Evolutionary conservation across 2,888 invertebrate genomes (phyloP).

Genomic region (Aspidiotus rigidus): DNA sequence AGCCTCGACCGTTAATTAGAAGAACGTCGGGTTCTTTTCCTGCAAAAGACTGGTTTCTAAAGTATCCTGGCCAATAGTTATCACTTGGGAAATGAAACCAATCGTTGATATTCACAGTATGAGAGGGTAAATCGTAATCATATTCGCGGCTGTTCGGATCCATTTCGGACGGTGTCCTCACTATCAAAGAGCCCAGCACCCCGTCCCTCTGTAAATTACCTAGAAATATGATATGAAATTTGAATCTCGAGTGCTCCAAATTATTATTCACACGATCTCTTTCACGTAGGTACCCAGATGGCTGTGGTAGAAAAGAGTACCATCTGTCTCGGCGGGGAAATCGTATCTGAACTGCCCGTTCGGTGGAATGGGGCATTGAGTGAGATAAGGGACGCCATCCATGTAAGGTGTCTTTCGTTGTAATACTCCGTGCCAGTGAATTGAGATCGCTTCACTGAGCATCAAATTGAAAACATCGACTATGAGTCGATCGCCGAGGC

Average conservation of each 20-base stretch:
- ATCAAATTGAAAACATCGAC: slow-evolving; percentile 64
- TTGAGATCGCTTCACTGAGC: slow-evolving; percentile 55
- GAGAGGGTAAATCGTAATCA: slow-evolving; percentile 48
- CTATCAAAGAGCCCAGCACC: slow-evolving; percentile 50
- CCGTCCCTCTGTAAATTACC: slow-evolving; percentile 55
- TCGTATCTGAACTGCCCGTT: slow-evolving; percentile 61
- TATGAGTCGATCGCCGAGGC: slow-evolving; percentile 53
- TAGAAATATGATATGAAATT: slow-evolving; percentile 39
- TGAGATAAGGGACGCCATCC: slow-evolving; percentile 69
- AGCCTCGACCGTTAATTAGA: slow-evolving; percentile 43
- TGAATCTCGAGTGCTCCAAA: no score
- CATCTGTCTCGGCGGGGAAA: slow-evolving; percentile 57
- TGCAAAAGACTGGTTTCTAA: slow-evolving; percentile 41
- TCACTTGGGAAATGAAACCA: slow-evolving; percentile 44
- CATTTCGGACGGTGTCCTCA: slow-evolving; percentile 42
- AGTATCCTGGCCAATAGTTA: slow-evolving; percentile 44
- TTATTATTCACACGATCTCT: no score
- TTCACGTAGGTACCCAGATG: slow-evolving; percentile 50
- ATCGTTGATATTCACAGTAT: slow-evolving; percentile 50
- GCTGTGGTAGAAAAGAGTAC: slow-evolving; percentile 65
- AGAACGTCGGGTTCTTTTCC: slow-evolving; percentile 43
- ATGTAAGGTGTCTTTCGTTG: slow-evolving; percentile 58
- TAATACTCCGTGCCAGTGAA: slow-evolving; percentile 68
- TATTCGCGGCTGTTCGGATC: slow-evolving; percentile 39
- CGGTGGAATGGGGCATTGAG: slow-evolving; percentile 63